phyloP scores from a whole-genome alignment of 2,888 invertebrate genomes.

The Zaprionus lineosus region DNA sequence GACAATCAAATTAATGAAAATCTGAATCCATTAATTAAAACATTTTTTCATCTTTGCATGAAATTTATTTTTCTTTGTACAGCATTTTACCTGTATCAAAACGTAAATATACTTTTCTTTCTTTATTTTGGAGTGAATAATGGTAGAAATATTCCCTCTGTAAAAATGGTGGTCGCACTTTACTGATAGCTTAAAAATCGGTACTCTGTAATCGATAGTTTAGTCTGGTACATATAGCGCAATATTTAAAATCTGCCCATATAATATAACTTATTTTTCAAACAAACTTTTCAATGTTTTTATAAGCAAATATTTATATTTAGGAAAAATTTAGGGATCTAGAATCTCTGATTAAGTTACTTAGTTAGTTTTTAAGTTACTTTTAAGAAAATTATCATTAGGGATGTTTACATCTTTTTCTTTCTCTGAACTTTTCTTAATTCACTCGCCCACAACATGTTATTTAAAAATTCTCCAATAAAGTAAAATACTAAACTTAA shows the following conservation, averaged over 20 bases:
- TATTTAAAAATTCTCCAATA: constrained; percentile 88
- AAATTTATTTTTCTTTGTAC: not conserved
- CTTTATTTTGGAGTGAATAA: no score
- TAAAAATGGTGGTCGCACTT: not conserved
- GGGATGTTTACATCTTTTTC: no score
- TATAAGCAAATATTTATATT: no score
- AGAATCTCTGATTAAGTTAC: no score
- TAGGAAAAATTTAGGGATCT: no score
- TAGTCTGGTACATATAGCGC: not conserved
- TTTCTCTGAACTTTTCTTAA: constrained; percentile 46
- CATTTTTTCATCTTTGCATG: constrained; percentile 17
- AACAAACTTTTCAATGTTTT: no score
- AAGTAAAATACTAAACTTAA: constrained; percentile 86
- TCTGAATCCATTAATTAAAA: constrained; percentile 22
- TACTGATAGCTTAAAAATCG: constrained; percentile 6
- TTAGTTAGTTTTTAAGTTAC: no score
- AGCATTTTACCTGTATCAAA: not conserved
- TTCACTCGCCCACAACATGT: constrained; percentile 87
- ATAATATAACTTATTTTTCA: no score
- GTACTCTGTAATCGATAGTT: constrained; percentile 12
- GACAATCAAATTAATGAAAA: constrained; percentile 10
- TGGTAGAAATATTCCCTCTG: no score
- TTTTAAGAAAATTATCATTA: no score
- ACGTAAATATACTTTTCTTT: not conserved
- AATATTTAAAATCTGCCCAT: not conserved